phyloP scores from a whole-genome alignment of 2,797 vertebrate species.

The Myotis planiceps region DNA sequence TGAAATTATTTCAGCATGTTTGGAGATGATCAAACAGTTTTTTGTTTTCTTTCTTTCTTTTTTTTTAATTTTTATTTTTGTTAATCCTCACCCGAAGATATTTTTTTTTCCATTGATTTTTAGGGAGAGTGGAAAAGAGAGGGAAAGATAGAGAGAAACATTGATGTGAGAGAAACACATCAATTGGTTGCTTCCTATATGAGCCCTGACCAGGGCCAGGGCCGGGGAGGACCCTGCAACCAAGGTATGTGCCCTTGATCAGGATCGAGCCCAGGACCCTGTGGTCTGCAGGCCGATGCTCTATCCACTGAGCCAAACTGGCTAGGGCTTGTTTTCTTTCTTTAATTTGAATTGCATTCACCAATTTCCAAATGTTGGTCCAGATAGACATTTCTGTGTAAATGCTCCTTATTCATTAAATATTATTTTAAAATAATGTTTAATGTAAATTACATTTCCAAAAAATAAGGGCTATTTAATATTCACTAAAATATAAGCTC shows the following conservation, averaged over 20 bases:
- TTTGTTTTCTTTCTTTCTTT: neutral
- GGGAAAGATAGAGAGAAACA: too few species aligned
- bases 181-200: too few species aligned
- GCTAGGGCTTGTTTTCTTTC: neutral
- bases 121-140: too few species aligned
- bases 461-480: neutral
- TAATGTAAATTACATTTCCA: neutral
- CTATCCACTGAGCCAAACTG: neutral
- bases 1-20: neutral
- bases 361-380: neutral
- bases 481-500: neutral
- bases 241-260: neutral
- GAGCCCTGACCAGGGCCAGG: too few species aligned
- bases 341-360: neutral
- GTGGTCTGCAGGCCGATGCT: neutral
- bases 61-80: neutral
- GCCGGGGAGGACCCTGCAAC: too few species aligned
- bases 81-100: neutral
- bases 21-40: neutral
- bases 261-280: neutral
- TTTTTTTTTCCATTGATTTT: neutral
- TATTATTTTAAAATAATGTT: neutral
- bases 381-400: neutral
- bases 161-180: too few species aligned
- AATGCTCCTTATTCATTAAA: neutral